phyloP scores from a whole-genome alignment of 2,113 vertebrate genomes.

The Brienomyrus brachyistius region DNA sequence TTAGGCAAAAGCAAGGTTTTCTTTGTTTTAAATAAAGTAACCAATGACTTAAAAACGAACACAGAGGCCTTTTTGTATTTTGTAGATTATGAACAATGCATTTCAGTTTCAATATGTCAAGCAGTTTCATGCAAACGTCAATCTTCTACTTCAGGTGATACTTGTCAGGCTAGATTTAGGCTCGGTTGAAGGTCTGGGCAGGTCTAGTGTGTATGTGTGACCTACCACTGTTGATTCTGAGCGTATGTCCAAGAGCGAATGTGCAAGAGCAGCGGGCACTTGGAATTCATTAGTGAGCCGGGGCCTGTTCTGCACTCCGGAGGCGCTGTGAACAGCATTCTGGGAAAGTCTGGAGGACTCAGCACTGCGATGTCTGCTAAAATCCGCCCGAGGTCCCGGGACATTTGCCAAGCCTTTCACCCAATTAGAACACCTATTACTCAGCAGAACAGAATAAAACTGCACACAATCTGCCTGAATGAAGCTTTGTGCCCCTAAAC shows the following conservation, averaged over 20 bases:
- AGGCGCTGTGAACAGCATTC: not conserved
- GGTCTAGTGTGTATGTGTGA: not conserved
- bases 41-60: not conserved
- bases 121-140: not conserved
- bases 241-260: not conserved
- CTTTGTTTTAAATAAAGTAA: not conserved
- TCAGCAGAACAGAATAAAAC: constrained; percentile 32
- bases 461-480: constrained; percentile 26
- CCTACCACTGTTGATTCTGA: not conserved
- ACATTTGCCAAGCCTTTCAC: constrained; percentile 22
- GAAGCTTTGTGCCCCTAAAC: constrained; percentile 25
- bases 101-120: not conserved
- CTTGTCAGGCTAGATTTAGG: not conserved
- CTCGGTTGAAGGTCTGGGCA: not conserved
- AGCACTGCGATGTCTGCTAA: constrained; percentile 10
- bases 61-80: not conserved
- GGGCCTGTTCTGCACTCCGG: not conserved
- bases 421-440: constrained; percentile 40
- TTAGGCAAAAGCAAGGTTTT: not conserved
- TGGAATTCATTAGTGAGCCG: not conserved
- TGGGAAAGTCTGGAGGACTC: constrained; percentile 9
- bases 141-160: not conserved
- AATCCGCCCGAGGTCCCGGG: constrained; percentile 18
- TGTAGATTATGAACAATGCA: not conserved
- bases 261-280: not conserved